Base-by-base conservation (phyloP, 92 coral and sea anemone genomes). In the Ricordea florida region DNA sequence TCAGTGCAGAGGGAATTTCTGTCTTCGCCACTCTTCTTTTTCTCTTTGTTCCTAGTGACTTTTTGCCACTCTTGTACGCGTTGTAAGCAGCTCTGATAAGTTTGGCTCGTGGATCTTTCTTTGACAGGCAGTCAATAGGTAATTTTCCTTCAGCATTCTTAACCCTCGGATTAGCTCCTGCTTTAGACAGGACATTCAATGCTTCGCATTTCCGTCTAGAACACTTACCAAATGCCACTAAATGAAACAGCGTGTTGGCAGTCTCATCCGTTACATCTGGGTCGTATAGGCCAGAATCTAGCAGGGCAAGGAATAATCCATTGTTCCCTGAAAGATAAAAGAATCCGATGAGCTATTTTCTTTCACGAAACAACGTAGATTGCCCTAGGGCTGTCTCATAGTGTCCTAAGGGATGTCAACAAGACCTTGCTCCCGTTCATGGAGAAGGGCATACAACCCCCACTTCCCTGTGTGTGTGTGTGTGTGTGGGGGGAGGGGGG, bases 91-190 rank as follows among this genome's bases (percentile, higher is more conserved):
- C 42, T 46, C 80, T 49, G 23, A 84, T 34, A 33, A 78, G 55
- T 47, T 81, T 63, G 0, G 72, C 73, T 2, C 89, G 72, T 2
- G 85, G 85, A 57, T 84, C 89, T 32, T 84, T 84, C 69, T 78
- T 84, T 28, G 21, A n/a, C 20, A 84, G 55, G n/a, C 20, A 65
- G 48, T 84, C 89, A 14, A 69, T 28, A 0, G 89, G 80, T 23
- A 57, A 46, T 56, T 69, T 77, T 23, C 85, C 80, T 1, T 84
- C 89, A 26, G 59, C 33, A 74, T 84, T 84, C 66, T 44, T 78
- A 8, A 78, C 17, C 7, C 38, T 30, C 21, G 89, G 89, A 28
- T 84, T 78, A 21, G 72, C 89, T 28, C 89, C 85, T 15, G 48
- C 56, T 0, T 78, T 74, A 45, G 66, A 16, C 36, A 84, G 50